Base-by-base conservation (phyloP, 2,113 vertebrate species). In the Calyptomena viridis region DNA sequence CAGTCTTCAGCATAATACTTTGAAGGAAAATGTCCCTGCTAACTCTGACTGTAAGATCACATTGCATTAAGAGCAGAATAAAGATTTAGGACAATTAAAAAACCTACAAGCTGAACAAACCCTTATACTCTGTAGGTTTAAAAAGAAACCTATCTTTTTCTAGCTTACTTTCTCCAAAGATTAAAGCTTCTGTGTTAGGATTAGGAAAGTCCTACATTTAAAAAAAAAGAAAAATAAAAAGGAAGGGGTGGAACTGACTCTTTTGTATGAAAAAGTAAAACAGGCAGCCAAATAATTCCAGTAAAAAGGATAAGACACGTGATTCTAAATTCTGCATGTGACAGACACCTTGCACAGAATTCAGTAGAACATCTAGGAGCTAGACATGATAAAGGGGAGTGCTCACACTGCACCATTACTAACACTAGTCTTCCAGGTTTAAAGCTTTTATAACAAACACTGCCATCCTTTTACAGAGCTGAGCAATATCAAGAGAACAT, bases 151-250 rank as follows among this genome's bases (percentile, higher is more conserved):
- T 90, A 7, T 60, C 23, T 58, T 93, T 77, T 89, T 58, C 28
- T 13, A 92, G 62, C 93, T 96, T 93, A 64, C 62, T 90, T 90
- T 44, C 27, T 90, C 67, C 33, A 72, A 52, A 92, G 53, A 76
- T 86, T 49, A 88, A 93, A 93, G 39, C 33, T 14, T 66, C 35
- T 47, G 13, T 87, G 33, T 56, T 75, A 88, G 40, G 62, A 79
- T 92, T 90, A 92, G 72, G 67, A 68, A 93, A 94, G 27, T 1
- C 9, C 1, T 56, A 35, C 24, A 50, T 60, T 49, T 4, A 14
- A 58, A 56, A 23, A 23, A 39, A 20, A 37, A 20, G 14, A 12
- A 33, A 9, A 8, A 18, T 64, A 35, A 24, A 37, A 37, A 55
- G 20, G 11, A 46, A 72, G 30, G 50, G 18, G 33, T 58, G 37